Base-by-base conservation (phyloP, 2,797 vertebrate genomes). In the Dicrostonyx torquatus region DNA sequence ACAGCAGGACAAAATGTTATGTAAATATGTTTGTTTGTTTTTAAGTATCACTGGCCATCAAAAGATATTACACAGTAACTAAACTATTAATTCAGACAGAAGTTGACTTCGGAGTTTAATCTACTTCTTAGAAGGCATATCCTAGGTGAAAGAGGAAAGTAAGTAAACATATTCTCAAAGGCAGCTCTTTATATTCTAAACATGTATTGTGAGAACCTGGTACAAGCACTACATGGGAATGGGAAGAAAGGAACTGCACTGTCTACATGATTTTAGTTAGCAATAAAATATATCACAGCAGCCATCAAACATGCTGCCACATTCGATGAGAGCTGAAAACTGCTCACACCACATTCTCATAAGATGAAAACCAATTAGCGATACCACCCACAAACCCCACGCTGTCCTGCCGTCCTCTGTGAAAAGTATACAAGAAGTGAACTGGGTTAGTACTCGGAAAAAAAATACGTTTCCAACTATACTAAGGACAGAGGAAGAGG, bases 301-400 rank as follows among this genome's bases (percentile, higher is more conserved):
- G 68, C 66, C 82, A 88, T 72, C 77, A 87, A 89, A 86, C 48
- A 43, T 0, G 58, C 83, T 18, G 73, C 0, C 93, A 79, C 75
- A 60, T 48, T 89, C 72, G 55, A 43, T 68, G 50, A 55, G 70
- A 50, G 50, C 22, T 96, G 88, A 94, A 97, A 98, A 94, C 58
- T 72, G 96, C 86, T 93, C 96, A 77, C 95, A 60, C 14, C 91
- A 93, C 78, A 78, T 34, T 95, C 76, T 89, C 22, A 14, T 58
- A 89, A 96, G 79, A 95, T 45, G 82, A 87, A 95, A 93, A 96
- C 92, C 82, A 94, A 82, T 87, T 82, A 76, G 95, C 50, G 10
- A 79, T 11, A 84, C 45, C 50, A 89, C 86, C 83, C 58, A 84
- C 83, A 68, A 95, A 78, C 91, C 45, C 55, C 87, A 94, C n/a